Conservation (phyloP, 2,888 invertebrate species). For the Drosophila antonietae region DNA sequence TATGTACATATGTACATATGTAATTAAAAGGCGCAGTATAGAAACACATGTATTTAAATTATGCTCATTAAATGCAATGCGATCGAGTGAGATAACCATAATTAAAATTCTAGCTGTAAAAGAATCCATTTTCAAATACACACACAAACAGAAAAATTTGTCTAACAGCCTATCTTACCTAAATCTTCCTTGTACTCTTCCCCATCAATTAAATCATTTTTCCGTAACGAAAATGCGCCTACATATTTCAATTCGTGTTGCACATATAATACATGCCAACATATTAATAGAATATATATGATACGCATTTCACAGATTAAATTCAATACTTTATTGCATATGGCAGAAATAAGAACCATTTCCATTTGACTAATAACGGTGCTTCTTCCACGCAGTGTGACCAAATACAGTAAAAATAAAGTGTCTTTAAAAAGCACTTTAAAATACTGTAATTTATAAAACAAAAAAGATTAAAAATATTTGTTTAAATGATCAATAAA, state of each 20-base stretch:
- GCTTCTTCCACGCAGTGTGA: slow-evolving; percentile 30
- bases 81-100: slow-evolving; percentile 17
- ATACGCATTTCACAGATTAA: slow-evolving; percentile 21
- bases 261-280: slow-evolving; percentile 33
- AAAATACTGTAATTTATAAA: not conserved
- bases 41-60: not conserved
- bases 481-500: not conserved
- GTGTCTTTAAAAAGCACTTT: not conserved
- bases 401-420: slow-evolving; percentile 15
- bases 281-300: slow-evolving; percentile 21
- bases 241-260: slow-evolving; percentile 7
- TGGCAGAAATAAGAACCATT: not conserved
- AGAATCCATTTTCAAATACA: slow-evolving; percentile 13
- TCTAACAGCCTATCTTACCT: slow-evolving; percentile 21
- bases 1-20: not conserved
- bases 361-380: slow-evolving; percentile 35
- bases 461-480: not conserved
- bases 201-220: slow-evolving; percentile 45
- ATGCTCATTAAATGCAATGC: not conserved
- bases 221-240: slow-evolving; percentile 48
- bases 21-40: not conserved
- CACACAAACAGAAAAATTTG: not conserved
- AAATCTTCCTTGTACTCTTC: slow-evolving; percentile 14
- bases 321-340: not conserved
- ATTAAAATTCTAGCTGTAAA: slow-evolving; percentile 14